phyloP scores from a whole-genome alignment of 53 echinoderm and acorn worm species.

The Arbacia lixula region DNA sequence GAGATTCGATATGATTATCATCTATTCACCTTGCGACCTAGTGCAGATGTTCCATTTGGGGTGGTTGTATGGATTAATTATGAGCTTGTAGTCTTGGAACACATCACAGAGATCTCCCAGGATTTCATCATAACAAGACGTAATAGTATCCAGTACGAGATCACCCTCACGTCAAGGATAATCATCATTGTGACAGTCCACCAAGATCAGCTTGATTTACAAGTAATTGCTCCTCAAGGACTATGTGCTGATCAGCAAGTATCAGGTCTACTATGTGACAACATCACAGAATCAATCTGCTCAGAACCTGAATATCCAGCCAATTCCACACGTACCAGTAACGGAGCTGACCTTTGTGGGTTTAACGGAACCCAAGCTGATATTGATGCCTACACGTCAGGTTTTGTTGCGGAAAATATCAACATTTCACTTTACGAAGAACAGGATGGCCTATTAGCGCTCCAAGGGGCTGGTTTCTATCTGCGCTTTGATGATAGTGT shows the following conservation, averaged over 20 bases:
- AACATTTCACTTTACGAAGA: constrained; percentile 41
- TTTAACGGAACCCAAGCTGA: constrained; percentile 63
- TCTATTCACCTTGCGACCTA: constrained; percentile 62
- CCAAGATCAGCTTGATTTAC: constrained; percentile 64
- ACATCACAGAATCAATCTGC: constrained; percentile 52
- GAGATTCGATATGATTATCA: constrained; percentile 47
- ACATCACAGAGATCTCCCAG: constrained; percentile 49
- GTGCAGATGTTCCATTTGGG: constrained; percentile 1
- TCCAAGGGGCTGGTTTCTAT: constrained; percentile 69
- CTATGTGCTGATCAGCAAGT: constrained; percentile 52
- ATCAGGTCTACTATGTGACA: constrained; percentile 66
- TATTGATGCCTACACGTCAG: constrained; percentile 65
- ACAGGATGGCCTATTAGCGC: constrained; percentile 52
- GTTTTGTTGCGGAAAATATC: constrained; percentile 24
- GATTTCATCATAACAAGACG: constrained; percentile 57
- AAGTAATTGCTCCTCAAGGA: constrained; percentile 54
- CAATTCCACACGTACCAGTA: neutral
- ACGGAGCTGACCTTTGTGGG: constrained; percentile 43
- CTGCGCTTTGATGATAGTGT: constrained; percentile 75
- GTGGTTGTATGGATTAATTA: constrained; percentile 70
- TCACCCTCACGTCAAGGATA: constrained; percentile 59
- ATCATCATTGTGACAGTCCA: constrained; percentile 62
- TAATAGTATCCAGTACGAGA: constrained; percentile 61
- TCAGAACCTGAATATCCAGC: neutral
- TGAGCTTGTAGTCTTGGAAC: constrained; percentile 54